Base-by-base conservation (phyloP, 2,113 vertebrate species). In the Otis tarda region DNA sequence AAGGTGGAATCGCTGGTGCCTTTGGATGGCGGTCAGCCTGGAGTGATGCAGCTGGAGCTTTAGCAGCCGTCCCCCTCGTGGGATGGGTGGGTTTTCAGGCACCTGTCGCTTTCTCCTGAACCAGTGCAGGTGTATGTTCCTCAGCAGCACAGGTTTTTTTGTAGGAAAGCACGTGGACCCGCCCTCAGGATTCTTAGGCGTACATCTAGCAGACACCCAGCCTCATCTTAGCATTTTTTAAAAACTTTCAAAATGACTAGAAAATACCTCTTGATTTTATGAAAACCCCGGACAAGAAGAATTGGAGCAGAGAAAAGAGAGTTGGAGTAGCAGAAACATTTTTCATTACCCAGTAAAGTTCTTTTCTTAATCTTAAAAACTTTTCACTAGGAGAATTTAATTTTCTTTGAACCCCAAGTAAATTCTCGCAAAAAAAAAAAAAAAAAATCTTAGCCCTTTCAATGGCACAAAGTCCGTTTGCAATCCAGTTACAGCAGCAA, bases 401-500 rank as follows among this genome's bases (percentile, higher is more conserved):
- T 94, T 90, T 89, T 76, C 56, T 86, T 39, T 80, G 74, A 87
- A 89, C 65, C 27, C 45, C 77, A 96, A 92, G 41, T 94, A 87
- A 77, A 93, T 95, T 89, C 16, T 93, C 83, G 70, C 7, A 69
- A 88, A 86, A 84, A 49, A 56, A 65, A 84, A 49, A 56, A 65
- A 64, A 57, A 67, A 21, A 30, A 25, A 20, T 17, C 76, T 70
- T 77, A 70, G 45, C 59, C 49, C 33, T 90, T 92, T 76, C 35
- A 61, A 31, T 71, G 56, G 86, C 91, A 63, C 84, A 84, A 89
- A 95, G 85, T 83, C 90, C 47, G 2, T 67, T 93, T 92, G 95
- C 81, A 97, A 53, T 86, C 83, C 86, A 96, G 93, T 95, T 79
- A 63, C 52, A 89, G 76, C 83, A 95, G 92, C 85, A 89, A 61